phyloP scores from a whole-genome alignment of 2,113 vertebrate species.

The Dinomys branickii region DNA sequence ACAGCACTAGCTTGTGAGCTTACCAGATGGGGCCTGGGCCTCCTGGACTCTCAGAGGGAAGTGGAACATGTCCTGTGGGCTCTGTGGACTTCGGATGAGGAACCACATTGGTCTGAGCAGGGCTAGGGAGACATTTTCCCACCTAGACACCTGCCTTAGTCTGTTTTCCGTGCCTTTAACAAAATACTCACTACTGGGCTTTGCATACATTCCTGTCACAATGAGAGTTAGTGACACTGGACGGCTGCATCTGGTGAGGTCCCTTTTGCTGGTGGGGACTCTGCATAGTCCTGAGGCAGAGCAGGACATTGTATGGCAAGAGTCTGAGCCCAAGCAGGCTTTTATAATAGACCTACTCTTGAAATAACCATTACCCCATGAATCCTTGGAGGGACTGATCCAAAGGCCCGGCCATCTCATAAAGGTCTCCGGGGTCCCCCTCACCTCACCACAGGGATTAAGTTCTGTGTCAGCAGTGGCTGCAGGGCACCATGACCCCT shows the following conservation, averaged over 20 bases:
- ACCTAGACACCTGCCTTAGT: not conserved
- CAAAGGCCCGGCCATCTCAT: not conserved
- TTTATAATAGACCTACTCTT: not conserved
- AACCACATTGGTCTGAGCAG: not conserved
- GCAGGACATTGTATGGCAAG: not conserved
- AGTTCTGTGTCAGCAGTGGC: not conserved
- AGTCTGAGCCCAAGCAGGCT: not conserved
- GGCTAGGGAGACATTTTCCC: not conserved
- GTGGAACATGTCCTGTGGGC: not conserved
- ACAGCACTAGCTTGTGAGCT: not conserved
- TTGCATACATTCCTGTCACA: not conserved
- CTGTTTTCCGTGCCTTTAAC: not conserved
- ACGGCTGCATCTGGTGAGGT: not conserved
- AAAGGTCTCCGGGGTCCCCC: not conserved
- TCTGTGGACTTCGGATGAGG: not conserved
- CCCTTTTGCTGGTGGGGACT: not conserved
- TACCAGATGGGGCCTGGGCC: not conserved
- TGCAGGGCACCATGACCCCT: not conserved
- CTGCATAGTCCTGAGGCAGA: not conserved
- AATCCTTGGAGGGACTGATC: no score
- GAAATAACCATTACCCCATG: not conserved
- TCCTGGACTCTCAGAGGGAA: not conserved
- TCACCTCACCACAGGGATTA: not conserved
- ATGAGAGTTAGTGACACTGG: not conserved
- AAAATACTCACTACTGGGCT: not conserved